Percentiles rank a stretch among this genome's conserved stretches.
Conservation (phyloP, 2,888 invertebrate genomes). For the Ommatoiulus sabulosus region DNA sequence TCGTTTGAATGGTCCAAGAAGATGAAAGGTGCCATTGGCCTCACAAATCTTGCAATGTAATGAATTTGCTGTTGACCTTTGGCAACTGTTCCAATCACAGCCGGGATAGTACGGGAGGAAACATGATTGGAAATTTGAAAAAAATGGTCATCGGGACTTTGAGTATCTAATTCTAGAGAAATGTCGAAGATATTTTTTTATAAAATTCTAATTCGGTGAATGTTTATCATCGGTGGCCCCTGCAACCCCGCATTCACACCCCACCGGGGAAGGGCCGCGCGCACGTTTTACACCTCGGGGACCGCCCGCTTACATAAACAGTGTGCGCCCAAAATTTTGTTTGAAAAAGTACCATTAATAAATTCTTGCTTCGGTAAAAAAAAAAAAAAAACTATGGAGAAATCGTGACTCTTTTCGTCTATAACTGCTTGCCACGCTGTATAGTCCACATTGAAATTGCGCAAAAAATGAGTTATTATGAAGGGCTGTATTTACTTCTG, state of each 20-base stretch:
- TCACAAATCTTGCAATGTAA: conserved; percentile 40
- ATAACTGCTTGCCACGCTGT: not conserved
- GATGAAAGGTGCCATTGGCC: conserved; percentile 40
- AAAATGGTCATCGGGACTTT: not conserved
- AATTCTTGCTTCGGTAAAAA: not conserved
- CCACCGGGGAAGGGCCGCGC: not conserved
- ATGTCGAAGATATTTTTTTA: not conserved
- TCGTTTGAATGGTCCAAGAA: conserved; percentile 1
- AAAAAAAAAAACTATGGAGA: not conserved
- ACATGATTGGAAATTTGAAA: not conserved
- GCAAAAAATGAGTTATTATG: conserved; percentile 7
- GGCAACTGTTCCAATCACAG: conserved; percentile 18
- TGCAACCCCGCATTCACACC: not conserved
- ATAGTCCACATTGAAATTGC: conserved; percentile 29
- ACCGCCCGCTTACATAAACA: conserved; percentile 9
- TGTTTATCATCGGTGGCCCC: not conserved
- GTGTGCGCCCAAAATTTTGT: conserved; percentile 32
- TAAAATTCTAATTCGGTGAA: not conserved
- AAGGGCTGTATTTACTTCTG: conserved; percentile 11
- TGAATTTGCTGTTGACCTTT: conserved; percentile 36
- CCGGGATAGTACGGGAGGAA: not conserved
- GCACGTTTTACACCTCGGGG: not conserved
- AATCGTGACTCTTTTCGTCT: conserved; percentile 30
- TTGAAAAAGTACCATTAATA: conserved; percentile 40
- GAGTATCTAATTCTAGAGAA: not conserved